These are phyloP conservation scores for Pherbina coryleti DNA, from an alignment of 2,888 invertebrate species.

Conservation along the genomic window DNA sequence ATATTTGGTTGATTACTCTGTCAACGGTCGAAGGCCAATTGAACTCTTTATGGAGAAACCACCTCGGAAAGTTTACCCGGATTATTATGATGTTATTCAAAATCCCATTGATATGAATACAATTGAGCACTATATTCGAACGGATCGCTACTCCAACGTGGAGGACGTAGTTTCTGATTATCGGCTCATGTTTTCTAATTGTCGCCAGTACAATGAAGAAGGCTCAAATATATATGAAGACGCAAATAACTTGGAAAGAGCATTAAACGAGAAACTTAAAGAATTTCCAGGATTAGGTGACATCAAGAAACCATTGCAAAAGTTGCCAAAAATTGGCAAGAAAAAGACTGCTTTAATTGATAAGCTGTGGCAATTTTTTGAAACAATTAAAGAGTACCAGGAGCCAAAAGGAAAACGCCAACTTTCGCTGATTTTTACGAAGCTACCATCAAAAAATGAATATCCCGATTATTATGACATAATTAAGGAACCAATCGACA, in stretches of 20 bases:
- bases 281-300: slow-evolving; percentile 77
- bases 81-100: slow-evolving; percentile 94
- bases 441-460: slow-evolving; percentile 91
- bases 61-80: slow-evolving; percentile 92
- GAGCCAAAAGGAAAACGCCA: slow-evolving; percentile 88
- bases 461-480: slow-evolving; percentile 98
- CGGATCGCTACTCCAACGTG: slow-evolving; percentile 83
- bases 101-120: slow-evolving; percentile 96
- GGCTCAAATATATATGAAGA: slow-evolving; percentile 96
- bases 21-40: slow-evolving; percentile 88
- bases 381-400: slow-evolving; percentile 89
- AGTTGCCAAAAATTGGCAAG: slow-evolving; percentile 58
- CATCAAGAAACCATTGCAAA: slow-evolving; percentile 61
- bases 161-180: slow-evolving; percentile 90
- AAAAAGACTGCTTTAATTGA: slow-evolving; percentile 73
- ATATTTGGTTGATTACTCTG: slow-evolving; percentile 77
- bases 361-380: slow-evolving; percentile 87
- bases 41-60: slow-evolving; percentile 97
- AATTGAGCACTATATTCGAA: slow-evolving; percentile 91
- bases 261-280: slow-evolving; percentile 85
- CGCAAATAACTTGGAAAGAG: slow-evolving; percentile 88
- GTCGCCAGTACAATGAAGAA: slow-evolving; percentile 96
- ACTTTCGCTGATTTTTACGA: slow-evolving; percentile 94
- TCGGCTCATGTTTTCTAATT: slow-evolving; percentile 96
- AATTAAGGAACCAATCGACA: slow-evolving; percentile 95